These are phyloP conservation scores for Eueides isabella DNA, from an alignment of 1,140 invertebrate genomes.

Conservation along the genomic window DNA sequence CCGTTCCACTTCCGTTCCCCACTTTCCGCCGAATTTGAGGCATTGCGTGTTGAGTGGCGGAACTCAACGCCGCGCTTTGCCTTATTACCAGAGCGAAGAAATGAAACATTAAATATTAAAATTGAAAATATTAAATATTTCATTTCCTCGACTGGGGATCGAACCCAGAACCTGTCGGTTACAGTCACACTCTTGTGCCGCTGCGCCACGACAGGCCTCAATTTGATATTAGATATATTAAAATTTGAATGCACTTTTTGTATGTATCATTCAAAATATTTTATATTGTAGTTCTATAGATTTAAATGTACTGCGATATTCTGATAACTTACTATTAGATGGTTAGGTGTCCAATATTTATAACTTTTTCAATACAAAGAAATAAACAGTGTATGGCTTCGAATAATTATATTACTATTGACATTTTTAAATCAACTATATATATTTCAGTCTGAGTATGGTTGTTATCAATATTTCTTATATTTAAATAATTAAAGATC, in stretches of 20 bases:
- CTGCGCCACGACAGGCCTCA: too few relatives aligned
- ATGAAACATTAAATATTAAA: too few relatives aligned
- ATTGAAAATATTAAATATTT: too few relatives aligned
- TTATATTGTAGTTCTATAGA: constrained; percentile 12
- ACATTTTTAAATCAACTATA: too few relatives aligned
- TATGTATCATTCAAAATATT: constrained; percentile 3
- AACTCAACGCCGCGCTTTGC: too few relatives aligned
- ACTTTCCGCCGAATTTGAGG: too few relatives aligned
- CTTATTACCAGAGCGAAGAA: too few relatives aligned
- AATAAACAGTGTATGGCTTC: background rate
- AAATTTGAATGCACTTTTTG: background rate
- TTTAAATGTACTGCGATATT: constrained; percentile 4
- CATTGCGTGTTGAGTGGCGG: too few relatives aligned
- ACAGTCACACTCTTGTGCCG: too few relatives aligned
- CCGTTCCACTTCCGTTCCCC: too few relatives aligned
- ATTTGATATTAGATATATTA: background rate
- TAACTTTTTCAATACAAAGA: constrained; percentile 1
- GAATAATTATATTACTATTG: background rate
- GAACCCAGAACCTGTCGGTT: too few relatives aligned
- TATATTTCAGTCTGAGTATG: background rate
- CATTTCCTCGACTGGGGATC: too few relatives aligned
- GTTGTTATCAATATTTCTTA: background rate
- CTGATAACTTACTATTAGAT: constrained; percentile 8
- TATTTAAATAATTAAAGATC: background rate
- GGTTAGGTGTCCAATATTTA: constrained; percentile 10